phyloP scores from a whole-genome alignment of 2,113 vertebrate species.

The Poicephalus gulielmi region DNA sequence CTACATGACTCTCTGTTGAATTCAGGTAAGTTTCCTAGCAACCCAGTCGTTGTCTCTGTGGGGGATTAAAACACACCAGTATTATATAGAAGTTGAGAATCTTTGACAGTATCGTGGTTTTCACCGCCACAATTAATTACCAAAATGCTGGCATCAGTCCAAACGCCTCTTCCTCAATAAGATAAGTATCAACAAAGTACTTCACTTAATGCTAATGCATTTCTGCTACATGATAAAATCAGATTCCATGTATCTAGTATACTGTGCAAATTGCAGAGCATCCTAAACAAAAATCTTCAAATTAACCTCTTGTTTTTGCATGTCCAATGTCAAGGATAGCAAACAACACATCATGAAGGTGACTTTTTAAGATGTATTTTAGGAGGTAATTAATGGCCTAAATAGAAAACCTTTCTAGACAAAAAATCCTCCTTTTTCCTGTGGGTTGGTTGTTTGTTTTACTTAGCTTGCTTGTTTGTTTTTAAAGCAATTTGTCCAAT shows the following conservation, averaged over 20 bases:
- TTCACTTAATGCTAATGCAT: not conserved
- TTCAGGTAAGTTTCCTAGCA: slow-evolving; percentile 54
- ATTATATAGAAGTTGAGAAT: not conserved
- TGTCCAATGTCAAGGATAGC: not conserved
- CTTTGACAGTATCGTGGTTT: slow-evolving; percentile 28
- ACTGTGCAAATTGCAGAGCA: not conserved
- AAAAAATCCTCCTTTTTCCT: not conserved
- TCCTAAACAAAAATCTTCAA: slow-evolving; percentile 46
- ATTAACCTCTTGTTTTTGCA: slow-evolving; percentile 33
- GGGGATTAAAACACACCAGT: not conserved
- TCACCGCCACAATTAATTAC: slow-evolving; percentile 32
- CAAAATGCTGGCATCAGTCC: not conserved
- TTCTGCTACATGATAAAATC: slow-evolving; percentile 9
- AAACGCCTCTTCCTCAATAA: slow-evolving; percentile 10
- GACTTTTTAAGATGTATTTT: not conserved
- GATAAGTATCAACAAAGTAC: slow-evolving; percentile 21
- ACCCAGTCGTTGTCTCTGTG: not conserved
- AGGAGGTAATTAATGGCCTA: not conserved
- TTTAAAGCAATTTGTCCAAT: not conserved
- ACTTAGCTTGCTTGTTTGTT: not conserved
- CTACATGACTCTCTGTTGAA: not conserved
- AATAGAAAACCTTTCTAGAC: not conserved
- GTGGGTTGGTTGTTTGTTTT: not conserved
- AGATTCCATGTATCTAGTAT: not conserved
- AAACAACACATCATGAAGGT: not conserved